Base-by-base conservation (phyloP, 2,113 vertebrate species). In the Suricata suricatta region DNA sequence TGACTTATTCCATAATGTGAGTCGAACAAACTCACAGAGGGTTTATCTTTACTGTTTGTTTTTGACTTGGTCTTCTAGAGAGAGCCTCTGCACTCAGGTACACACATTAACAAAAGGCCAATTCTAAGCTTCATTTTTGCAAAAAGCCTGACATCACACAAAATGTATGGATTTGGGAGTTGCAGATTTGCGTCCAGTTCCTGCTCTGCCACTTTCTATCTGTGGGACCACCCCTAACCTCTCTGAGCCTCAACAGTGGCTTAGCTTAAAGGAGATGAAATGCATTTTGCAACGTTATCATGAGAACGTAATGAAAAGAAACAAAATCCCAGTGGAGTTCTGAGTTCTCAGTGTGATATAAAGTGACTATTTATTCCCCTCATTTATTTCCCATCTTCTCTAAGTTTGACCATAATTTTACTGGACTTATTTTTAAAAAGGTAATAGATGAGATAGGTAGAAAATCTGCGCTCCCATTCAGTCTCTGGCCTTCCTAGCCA, bases 31-130 rank as follows among this genome's bases (percentile, higher is more conserved):
- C 85, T 95, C 77, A 68, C 82, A 41, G 11, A 0, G n/a, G 47
- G 52, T 76, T 97, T 94, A 93, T 95, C 96, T 97, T 92, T 96
- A 27, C 80, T 88, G 63, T 90, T 95, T 94, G 95, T 96, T 97
- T 97, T 77, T 95, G n/a, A 14, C 74, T 79, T 63, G 68, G 35
- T 95, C 81, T 31, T 50, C 15, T 38, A 87, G 69, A 33, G 92
- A 87, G 69, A 29, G 92, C 31, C 54, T 97, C 79, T 89, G 74
- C 38, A 69, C 54, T 87, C 69, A 72, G 76, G 79, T 57, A 50
- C 8, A 85, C n/a, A 66, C 27, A 69, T 54, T 23, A 97, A 95
- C 92, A 80, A 96, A 96, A 88, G 13, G 50, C 13, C 74, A 35
- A 54, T 85, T 82, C 86, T 50, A 95, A 95, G 50, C 63, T 84